phyloP scores from a whole-genome alignment of 2,797 vertebrate genomes.

The Cheirogaleus major region DNA sequence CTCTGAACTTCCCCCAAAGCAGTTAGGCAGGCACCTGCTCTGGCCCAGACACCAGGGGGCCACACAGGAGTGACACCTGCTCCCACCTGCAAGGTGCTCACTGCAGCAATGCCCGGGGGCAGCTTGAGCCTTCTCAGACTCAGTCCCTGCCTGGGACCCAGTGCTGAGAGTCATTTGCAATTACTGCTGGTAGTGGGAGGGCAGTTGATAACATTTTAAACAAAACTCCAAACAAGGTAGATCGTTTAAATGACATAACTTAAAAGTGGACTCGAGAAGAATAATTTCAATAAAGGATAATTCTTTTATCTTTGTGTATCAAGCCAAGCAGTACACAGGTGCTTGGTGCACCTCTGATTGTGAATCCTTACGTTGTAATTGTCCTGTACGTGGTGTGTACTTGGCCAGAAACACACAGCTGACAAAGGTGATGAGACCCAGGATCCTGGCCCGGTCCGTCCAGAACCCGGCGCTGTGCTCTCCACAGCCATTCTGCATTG shows the following conservation, averaged over 20 bases:
- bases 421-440: neutral
- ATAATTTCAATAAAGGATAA: neutral
- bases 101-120: neutral
- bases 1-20: neutral
- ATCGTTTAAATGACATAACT: neutral
- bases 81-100: neutral
- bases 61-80: neutral
- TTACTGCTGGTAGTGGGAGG: neutral
- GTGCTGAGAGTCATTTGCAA: neutral
- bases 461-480: neutral
- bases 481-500: neutral
- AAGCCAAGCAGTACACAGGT: neutral
- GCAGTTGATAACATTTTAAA: neutral
- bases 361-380: neutral
- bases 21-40: neutral
- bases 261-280: constrained; percentile 1
- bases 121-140: neutral
- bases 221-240: neutral
- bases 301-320: neutral
- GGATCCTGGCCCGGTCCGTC: neutral
- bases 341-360: neutral
- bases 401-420: neutral
- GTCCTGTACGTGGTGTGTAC: neutral
- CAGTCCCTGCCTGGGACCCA: neutral
- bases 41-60: neutral